Evolutionary conservation across 2,797 vertebrate genomes (phyloP), one percentile per base, ranked within the genome.

Genomic region (Orestias chungarensis): DNA sequence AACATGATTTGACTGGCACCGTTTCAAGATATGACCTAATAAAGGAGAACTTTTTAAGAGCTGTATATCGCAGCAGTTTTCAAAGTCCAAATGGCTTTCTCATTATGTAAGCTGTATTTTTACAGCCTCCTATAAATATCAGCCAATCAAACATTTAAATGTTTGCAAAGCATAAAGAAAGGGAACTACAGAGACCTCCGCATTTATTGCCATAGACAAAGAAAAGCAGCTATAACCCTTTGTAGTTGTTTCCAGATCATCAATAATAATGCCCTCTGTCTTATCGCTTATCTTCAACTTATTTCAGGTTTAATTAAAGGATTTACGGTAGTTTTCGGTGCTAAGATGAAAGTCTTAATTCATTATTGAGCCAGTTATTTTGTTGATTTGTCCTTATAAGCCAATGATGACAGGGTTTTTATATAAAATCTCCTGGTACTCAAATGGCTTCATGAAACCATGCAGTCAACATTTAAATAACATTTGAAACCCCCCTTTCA

Each of bases 51-150:
- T 35, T 62, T 62, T 52, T 40, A 33, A 75, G 35, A 81, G 66
- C 33, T 62, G 46, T 10, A 46, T n/a, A 33, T 27, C 61, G 47
- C 14, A 72, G 76, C 52, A 40, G 46, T 79, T 71, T 71, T 71
- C 46, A 20, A 47, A 57, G 74, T n/a, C 65, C n/a, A 64, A 54
- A 47, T 72, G 31, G 50, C 59, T 43, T 54, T 70, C 31, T 71
- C 40, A 15, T 71, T 68, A n/a, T 66, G 52, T 25, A 74, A 44
- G 71, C 64, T 50, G 12, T 35, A 35, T 59, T n/a, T 29, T 11
- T 15, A 23, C 20, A 35, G 49, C 62, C 70, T 71, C 66, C 64
- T 25, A 46, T 77, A 49, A 55, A 8, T 7, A 25, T 29, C 23
- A 20, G 38, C n/a, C 6, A 35, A 33, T 18, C 10, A 7, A 33